Base-by-base conservation (phyloP, 1,140 invertebrate species). In the Zophobas atratus region DNA sequence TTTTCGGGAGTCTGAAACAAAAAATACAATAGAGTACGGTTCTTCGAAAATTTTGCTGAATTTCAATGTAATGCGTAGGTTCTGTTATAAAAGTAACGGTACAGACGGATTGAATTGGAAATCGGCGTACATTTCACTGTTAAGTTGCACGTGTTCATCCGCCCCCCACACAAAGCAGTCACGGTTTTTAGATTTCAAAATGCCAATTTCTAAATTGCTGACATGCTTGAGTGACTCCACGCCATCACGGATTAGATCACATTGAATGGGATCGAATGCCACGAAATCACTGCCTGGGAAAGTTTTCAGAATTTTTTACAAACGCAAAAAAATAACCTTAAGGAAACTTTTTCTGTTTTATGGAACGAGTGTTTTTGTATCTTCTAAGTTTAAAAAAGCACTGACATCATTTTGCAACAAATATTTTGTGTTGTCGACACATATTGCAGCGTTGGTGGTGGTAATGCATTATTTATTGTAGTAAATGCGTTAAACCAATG, bases 1-100 rank as follows among this genome's bases (percentile, higher is more conserved):
- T 84, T 82, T 81, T 86, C 85, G 57, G 83, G 80, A 75, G 79
- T 85, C 85, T 86, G 85, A 70, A 85, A 86, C 79, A 85, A 85
- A 49, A 81, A 82, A 80, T 75, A 81, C 75, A 48, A 70, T 33
- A 79, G 60, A 76, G 49, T 72, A 8, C 33, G 34, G n/a, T 67
- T 67, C 60, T 32, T n/a, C 38, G 39, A 67, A 60, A 38, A 67
- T 67, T 67, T 39, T 1, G 39, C 20, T 2, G 39, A 67, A 8
- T 71, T 71, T 73, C 20, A 67, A 74, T 72, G 49, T 46, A 70
- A 70, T 49, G 46, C 20, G 6, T 49, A 32, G 33, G 63, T 72
- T 51, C 51, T 39, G 8, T 75, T 74, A 56, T 39, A 74, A 53
- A 60, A 55, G 72, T 72, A 53, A 51, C 70, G 70, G 70, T 72